Conservation (phyloP, 64 coral and sea anemone species). For the Porites lutea region DNA sequence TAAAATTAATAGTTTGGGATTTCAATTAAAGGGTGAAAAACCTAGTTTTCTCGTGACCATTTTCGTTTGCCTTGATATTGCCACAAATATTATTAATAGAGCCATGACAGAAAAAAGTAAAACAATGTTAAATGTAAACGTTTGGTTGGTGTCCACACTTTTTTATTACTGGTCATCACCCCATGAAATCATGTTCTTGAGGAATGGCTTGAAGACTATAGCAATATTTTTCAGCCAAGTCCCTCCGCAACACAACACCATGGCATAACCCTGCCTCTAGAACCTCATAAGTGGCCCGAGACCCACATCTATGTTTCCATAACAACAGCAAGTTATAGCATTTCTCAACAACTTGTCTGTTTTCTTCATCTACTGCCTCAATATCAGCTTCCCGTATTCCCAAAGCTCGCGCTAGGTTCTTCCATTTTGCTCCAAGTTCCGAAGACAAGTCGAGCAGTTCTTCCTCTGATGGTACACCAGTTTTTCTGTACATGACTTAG, state of each 20-base stretch:
- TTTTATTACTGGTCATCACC: not conserved
- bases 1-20: not conserved
- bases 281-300: not conserved
- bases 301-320: conserved; percentile 24
- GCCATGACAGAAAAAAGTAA: too few species aligned
- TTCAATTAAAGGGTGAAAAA: too few species aligned
- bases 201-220: not conserved
- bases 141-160: too few species aligned
- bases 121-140: too few species aligned
- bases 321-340: conserved; percentile 21
- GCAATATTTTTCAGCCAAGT: conserved; percentile 48
- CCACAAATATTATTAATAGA: too few species aligned
- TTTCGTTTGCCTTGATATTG: too few species aligned
- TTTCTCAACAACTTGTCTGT: conserved; percentile 28
- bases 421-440: conserved; percentile 37
- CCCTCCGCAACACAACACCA: conserved; percentile 38
- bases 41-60: too few species aligned
- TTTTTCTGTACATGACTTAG: not conserved
- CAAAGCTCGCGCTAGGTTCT: conserved; percentile 41
- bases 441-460: conserved; percentile 19
- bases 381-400: conserved; percentile 31
- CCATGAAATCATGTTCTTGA: conserved; percentile 28
- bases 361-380: conserved; percentile 37
- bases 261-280: conserved; percentile 30
- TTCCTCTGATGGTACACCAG: not conserved